These are phyloP conservation scores for Xanthia togata DNA, from an alignment of 2,888 invertebrate genomes.

Conservation along the genomic window DNA sequence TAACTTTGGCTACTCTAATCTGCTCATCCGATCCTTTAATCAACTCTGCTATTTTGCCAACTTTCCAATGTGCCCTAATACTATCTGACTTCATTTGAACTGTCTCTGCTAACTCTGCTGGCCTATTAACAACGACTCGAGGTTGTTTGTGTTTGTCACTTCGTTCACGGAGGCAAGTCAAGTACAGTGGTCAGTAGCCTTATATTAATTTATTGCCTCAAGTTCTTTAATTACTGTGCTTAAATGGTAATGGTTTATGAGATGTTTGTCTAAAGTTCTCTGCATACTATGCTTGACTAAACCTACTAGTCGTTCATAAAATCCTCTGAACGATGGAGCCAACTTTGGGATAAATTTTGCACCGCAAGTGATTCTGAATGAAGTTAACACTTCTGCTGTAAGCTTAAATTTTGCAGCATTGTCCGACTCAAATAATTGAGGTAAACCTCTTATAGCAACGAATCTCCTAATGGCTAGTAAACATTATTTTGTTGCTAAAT, in stretches of 20 bases:
- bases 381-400: slow-evolving; percentile 1
- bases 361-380: slow-evolving; percentile 7
- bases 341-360: slow-evolving; percentile 15
- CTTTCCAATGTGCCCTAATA: slow-evolving; percentile 12
- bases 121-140: slow-evolving; percentile 4
- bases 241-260: slow-evolving; percentile 19
- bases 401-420: slow-evolving; percentile 3
- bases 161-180: slow-evolving; percentile 15
- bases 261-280: slow-evolving; percentile 18
- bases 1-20: slow-evolving; percentile 12
- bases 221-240: slow-evolving; percentile 14
- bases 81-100: slow-evolving; percentile 12
- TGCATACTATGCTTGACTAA: slow-evolving; percentile 21
- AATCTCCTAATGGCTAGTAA: slow-evolving; percentile 7
- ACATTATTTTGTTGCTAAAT: slow-evolving; percentile 13
- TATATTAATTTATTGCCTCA: slow-evolving; percentile 4
- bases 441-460: not conserved
- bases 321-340: slow-evolving; percentile 15
- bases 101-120: slow-evolving; percentile 2
- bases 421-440: slow-evolving; percentile 4
- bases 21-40: slow-evolving; percentile 10
- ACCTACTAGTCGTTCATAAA: slow-evolving; percentile 9
- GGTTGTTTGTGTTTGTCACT: slow-evolving; percentile 20
- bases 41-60: slow-evolving; percentile 5
- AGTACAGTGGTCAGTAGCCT: slow-evolving; percentile 11